Conservation (phyloP, 2,113 vertebrate genomes). For the Empidonax alnorum region DNA sequence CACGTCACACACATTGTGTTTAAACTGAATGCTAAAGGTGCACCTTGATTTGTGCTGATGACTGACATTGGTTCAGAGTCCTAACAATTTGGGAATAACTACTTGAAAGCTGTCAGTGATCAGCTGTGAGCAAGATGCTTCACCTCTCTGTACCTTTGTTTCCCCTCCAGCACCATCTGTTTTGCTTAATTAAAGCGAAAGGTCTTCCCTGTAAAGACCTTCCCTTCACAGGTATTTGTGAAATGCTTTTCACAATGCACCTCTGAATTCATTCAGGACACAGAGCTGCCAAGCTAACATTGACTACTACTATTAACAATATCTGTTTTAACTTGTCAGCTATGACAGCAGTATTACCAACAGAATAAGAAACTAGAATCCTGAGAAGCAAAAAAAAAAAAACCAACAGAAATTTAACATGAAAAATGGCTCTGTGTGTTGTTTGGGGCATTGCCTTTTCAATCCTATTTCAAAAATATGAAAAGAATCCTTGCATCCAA, state of each 20-base stretch:
- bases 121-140: constrained; percentile 52
- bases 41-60: background rate
- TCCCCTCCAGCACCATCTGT: constrained; percentile 52
- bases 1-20: fast-evolving
- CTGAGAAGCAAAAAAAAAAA: background rate
- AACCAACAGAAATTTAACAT: background rate
- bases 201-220: background rate
- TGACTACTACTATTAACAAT: constrained; percentile 9
- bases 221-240: constrained; percentile 41
- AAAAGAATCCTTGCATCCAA: background rate
- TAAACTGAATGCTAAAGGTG: background rate
- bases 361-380: background rate
- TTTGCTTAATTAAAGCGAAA: constrained; percentile 46
- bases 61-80: background rate
- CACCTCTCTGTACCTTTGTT: constrained; percentile 39
- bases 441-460: background rate
- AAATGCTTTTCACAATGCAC: constrained; percentile 4
- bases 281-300: background rate
- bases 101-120: background rate
- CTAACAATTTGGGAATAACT: background rate
- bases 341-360: background rate
- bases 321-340: constrained; percentile 17
- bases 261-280: constrained; percentile 6
- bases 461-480: background rate
- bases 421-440: background rate